Evolutionary conservation across 1,140 invertebrate species (phyloP).

Genomic region (Formica exsecta): DNA sequence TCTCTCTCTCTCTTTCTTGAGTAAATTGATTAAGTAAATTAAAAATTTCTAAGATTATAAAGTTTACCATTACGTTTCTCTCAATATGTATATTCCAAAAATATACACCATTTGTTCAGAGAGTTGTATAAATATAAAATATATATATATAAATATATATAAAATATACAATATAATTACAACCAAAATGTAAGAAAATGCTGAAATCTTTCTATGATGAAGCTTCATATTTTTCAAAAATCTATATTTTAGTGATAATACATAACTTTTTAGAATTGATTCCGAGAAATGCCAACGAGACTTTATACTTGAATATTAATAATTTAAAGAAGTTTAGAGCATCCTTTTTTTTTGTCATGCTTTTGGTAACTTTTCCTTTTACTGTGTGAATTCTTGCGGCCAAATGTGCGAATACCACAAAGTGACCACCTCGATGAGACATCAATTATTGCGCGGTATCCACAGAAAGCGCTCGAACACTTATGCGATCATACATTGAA

Average conservation of each 20-base stretch:
- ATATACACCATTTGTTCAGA: background rate
- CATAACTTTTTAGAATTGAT: no score
- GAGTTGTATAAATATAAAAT: background rate
- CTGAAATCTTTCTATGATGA: no score
- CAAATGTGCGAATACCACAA: background rate
- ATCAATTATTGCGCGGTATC: conserved; percentile 30
- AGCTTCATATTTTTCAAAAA: no score
- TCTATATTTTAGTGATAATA: no score
- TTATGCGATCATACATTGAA: conserved; percentile 59
- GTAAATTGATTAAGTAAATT: background rate
- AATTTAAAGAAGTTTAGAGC: background rate
- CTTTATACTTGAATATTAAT: no score
- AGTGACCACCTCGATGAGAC: background rate
- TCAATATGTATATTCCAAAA: background rate
- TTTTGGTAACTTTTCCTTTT: background rate
- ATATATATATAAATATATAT: no score
- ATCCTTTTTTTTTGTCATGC: background rate
- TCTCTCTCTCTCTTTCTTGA: background rate
- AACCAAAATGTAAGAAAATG: no score
- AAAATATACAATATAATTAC: no score
- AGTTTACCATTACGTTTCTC: background rate
- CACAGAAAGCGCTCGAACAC: conserved; percentile 45
- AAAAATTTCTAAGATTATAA: background rate
- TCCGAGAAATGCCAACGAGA: no score
- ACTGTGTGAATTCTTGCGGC: background rate